A percentile compares a stretch with the other conserved stretches of the same genome.
Conservation (phyloP, 2,797 vertebrate species). For the Chelidonichthys spinosus region DNA sequence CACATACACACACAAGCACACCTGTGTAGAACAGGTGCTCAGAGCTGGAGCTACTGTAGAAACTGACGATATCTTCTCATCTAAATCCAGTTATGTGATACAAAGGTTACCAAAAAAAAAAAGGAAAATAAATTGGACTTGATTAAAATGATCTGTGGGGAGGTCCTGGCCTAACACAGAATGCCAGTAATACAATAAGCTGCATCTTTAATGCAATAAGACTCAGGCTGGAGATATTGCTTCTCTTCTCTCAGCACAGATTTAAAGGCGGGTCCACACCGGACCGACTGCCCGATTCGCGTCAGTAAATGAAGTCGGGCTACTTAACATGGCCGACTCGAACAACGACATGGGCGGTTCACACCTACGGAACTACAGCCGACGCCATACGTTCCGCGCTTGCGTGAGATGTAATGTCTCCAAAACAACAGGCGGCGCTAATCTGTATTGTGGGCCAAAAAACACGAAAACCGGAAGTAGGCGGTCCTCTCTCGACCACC, state of each 20-base stretch:
- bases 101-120: conserved; percentile 22
- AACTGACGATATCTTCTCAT: conserved; percentile 7
- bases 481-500: too few species aligned
- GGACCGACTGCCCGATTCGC: too few species aligned
- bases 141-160: conserved; percentile 39
- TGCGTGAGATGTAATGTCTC: too few species aligned
- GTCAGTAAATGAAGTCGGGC: too few species aligned
- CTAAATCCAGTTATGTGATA: conserved; percentile 3
- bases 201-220: conserved; percentile 66
- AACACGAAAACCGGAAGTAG: too few species aligned
- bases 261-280: too few species aligned
- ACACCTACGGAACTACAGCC: too few species aligned
- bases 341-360: too few species aligned
- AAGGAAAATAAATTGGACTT: conserved; percentile 7
- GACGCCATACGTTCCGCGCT: too few species aligned
- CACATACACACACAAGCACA: conserved; percentile 1
- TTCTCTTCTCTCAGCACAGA: conserved; percentile 31
- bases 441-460: too few species aligned
- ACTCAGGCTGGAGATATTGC: conserved; percentile 39
- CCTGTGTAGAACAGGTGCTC: conserved; percentile 1
- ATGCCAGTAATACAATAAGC: conserved; percentile 58
- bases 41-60: neutral
- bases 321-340: too few species aligned
- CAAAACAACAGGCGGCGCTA: too few species aligned
- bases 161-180: conserved; percentile 27